Base-by-base conservation (phyloP, 2,113 vertebrate species). In the Pelmatolapia mariae region DNA sequence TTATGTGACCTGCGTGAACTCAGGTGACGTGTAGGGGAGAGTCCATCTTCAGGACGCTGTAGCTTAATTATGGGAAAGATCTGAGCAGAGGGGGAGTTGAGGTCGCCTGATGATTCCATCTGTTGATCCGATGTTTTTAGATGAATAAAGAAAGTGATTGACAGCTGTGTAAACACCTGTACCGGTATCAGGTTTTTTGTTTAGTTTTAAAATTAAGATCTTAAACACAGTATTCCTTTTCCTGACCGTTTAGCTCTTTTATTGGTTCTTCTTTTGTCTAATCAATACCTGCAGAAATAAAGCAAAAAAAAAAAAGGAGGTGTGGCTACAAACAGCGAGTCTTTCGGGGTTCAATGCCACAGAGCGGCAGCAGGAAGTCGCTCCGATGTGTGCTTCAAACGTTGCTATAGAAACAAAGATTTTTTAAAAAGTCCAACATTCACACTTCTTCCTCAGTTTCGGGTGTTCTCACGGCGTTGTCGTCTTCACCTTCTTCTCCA, bases 401-500 rank as follows among this genome's bases (percentile, higher is more conserved):
- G 1, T n/a, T 29, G 16, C 71, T 78, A 78, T n/a, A 50, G 45
- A 78, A 50, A 78, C 40, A 73, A 71, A 71, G 24, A 47, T 6
- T 63, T 61, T 11, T 0, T 0, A 47, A 29, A 76, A 5, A 7
- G 40, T 47, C 22, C n/a, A n/a, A n/a, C 15, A 31, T 50, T 47
- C 10, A 12, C 26, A 11, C 26, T 7, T 16, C 29, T 52, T 18
- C 33, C 33, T 52, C n/a, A 15, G 22, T 36, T 24, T 38, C 29
- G 1, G 40, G 16, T 0, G 16, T 50, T 0, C 11, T 89, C 81
- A 90, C 0, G 19, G 18, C 1, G 16, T 16, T 1, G 24, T 71
- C 63, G 93, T 95, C 83, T 92, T 95, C 47, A 12, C 86, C 76
- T 80, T 90, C 86, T 92, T 92, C 87, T 91, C 92, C 54, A 66